Base-by-base conservation (phyloP, 2,888 invertebrate species). In the Tetropium fuscum region DNA sequence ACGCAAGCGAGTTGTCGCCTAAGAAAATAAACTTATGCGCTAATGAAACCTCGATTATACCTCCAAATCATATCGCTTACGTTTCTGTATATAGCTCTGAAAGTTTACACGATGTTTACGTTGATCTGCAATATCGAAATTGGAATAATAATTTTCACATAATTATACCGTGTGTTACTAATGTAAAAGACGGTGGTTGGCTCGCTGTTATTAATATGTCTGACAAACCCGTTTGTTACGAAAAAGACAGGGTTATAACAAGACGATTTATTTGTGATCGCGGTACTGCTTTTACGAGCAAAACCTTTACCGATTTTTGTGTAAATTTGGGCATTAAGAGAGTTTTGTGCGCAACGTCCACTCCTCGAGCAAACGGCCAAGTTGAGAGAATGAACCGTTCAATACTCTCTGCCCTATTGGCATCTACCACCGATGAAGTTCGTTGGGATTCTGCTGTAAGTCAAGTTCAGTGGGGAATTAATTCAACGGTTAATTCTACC, bases 241-340 rank as follows among this genome's bases (percentile, higher is more conserved):
- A 63, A 44, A 53, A 54, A 40, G 44, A 32, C 40, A 32, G 19
- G 18, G 53, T 59, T 16, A 13, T 60, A 44, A 47, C 49, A 18
- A 53, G 60, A 22, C 53, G 38, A n/a, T 48, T 22, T 25, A 57
- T 49, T 5, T 63, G 58, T 53, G 11, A 15, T 34, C 54, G 58
- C n/a, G n/a, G n/a, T n/a, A n/a, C n/a, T n/a, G n/a, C n/a, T n/a
- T n/a, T n/a, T n/a, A n/a, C n/a, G n/a, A n/a, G n/a, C n/a, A n/a
- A n/a, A n/a, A n/a, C n/a, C n/a, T n/a, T n/a, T n/a, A n/a, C n/a
- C n/a, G n/a, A n/a, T n/a, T n/a, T n/a, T n/a, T n/a, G n/a, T n/a
- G n/a, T n/a, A n/a, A n/a, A n/a, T n/a, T n/a, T n/a, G n/a, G n/a
- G n/a, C n/a, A n/a, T n/a, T n/a, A n/a, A n/a, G n/a, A n/a, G n/a